A percentile compares a stretch with the other conserved stretches of the same genome.
Conservation (phyloP, 1,140 invertebrate genomes). For the Danaus plexippus region DNA sequence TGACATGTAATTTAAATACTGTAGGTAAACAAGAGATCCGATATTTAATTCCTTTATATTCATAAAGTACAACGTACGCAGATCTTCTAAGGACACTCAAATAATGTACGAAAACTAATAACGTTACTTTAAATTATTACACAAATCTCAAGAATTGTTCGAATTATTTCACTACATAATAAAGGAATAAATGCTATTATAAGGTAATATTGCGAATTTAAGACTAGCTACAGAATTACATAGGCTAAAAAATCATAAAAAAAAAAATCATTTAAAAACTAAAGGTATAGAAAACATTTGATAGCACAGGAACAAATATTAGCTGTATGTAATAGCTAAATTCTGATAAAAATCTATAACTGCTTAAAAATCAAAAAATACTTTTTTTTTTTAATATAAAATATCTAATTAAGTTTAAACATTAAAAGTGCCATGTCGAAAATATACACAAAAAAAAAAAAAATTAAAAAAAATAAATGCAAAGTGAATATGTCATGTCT, state of each 20-base stretch:
- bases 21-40: conserved; percentile 65
- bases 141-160: conserved; percentile 1
- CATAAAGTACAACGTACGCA: conserved; percentile 44
- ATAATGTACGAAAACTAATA: conserved; percentile 13
- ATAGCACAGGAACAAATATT: conserved; percentile 34
- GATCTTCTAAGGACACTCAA: conserved; percentile 14
- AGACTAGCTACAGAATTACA: conserved; percentile 22
- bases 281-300: conserved; percentile 22
- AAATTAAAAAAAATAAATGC: conserved; percentile 5
- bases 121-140: conserved; percentile 9
- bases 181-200: conserved; percentile 25
- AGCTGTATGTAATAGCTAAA: conserved; percentile 18
- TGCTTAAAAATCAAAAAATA: conserved; percentile 34
- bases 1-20: conserved; percentile 69
- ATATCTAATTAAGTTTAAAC: conserved; percentile 27
- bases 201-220: conserved; percentile 22
- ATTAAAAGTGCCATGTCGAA: conserved; percentile 39
- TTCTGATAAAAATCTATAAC: conserved; percentile 26
- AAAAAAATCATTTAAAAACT: conserved; percentile 12
- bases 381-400: conserved; percentile 30
- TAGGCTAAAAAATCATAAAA: conserved; percentile 17
- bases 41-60: conserved; percentile 51
- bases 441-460: conserved; percentile 35
- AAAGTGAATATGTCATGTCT: no score
- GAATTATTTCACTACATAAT: conserved; percentile 15